These are phyloP conservation scores for Crocuta crocuta DNA, from an alignment of 2,113 vertebrate genomes.

Conservation along the genomic window DNA sequence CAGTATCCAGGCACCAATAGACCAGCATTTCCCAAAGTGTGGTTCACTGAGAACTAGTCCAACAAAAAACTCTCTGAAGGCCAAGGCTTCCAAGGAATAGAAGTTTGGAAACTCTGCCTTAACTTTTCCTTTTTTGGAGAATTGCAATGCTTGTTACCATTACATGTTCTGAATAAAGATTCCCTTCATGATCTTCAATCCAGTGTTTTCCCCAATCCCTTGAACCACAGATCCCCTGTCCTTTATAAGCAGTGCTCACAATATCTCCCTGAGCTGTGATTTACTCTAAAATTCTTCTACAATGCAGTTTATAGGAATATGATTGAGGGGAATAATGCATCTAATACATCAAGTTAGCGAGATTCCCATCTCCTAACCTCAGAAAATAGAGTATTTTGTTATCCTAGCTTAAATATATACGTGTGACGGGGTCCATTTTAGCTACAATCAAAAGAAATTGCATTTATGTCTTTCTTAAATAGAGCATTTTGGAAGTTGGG, in stretches of 20 bases:
- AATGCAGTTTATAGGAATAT: neutral
- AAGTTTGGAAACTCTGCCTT: neutral
- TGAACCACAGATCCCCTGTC: neutral
- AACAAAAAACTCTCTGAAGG: slow-evolving; percentile 38
- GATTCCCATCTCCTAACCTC: neutral
- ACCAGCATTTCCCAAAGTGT: slow-evolving; percentile 50
- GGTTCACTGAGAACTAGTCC: slow-evolving; percentile 54
- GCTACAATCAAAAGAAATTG: slow-evolving; percentile 66
- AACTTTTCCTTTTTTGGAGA: neutral
- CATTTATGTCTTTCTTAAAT: slow-evolving; percentile 51
- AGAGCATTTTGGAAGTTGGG: slow-evolving; percentile 41
- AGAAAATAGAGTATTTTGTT: neutral
- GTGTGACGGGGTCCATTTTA: slow-evolving; percentile 74
- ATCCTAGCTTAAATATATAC: slow-evolving; percentile 22
- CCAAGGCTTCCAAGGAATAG: slow-evolving; percentile 8
- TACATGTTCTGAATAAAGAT: slow-evolving; percentile 1
- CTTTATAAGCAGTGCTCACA: neutral
- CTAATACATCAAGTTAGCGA: neutral
- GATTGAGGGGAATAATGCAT: neutral
- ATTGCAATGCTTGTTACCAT: neutral
- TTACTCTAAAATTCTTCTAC: neutral
- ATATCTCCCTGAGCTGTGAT: neutral
- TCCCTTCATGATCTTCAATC: neutral
- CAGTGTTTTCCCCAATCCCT: neutral
- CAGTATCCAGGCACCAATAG: neutral